Evolutionary conservation across 2,113 vertebrate species (phyloP).

Genomic region (Motacilla alba): DNA sequence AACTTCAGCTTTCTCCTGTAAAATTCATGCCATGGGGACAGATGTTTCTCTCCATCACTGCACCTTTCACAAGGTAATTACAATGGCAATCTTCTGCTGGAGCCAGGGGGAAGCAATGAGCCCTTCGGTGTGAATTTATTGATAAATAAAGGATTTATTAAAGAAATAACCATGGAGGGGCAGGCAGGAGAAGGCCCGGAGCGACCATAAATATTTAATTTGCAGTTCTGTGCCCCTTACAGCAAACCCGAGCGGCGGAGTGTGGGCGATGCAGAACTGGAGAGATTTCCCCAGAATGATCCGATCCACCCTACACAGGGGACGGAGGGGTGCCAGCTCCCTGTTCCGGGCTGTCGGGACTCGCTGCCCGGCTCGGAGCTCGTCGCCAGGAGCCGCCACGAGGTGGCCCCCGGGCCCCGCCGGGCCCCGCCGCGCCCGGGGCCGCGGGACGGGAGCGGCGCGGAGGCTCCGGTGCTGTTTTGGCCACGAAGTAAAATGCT

Average conservation of each 20-base stretch:
- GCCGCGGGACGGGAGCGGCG: neutral
- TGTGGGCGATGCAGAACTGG: rapidly evolving
- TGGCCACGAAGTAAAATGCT: too few species aligned
- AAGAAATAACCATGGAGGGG: neutral
- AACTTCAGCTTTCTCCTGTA: neutral
- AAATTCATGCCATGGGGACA: neutral
- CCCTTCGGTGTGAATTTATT: neutral
- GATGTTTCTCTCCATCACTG: neutral
- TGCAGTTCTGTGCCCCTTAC: neutral
- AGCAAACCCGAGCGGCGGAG: neutral
- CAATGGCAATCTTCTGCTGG: neutral
- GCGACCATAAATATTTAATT: neutral
- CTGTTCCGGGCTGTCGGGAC: rapidly evolving
- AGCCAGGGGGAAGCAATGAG: neutral
- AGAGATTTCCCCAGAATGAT: neutral
- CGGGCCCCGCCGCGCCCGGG: neutral
- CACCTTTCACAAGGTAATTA: neutral
- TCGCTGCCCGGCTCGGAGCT: neutral
- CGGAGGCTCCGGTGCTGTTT: neutral
- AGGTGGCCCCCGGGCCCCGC: neutral
- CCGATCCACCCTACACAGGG: rapidly evolving
- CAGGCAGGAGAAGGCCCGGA: neutral
- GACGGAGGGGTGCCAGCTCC: rapidly evolving
- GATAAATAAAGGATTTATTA: neutral
- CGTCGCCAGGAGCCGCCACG: neutral